phyloP scores from a whole-genome alignment of 2,113 vertebrate genomes.

The Arvicanthis niloticus region DNA sequence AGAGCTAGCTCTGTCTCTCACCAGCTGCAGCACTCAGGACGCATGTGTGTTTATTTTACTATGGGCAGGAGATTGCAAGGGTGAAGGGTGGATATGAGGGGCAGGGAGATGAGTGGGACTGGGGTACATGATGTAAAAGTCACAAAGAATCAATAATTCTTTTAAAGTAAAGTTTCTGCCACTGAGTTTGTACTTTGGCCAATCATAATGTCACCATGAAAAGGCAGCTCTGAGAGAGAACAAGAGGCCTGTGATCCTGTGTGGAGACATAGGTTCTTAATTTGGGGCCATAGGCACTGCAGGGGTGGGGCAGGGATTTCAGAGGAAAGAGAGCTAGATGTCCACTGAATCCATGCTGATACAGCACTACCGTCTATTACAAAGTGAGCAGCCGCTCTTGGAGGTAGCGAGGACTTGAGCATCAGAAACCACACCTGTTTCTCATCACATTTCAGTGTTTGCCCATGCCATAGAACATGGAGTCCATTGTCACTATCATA shows the following conservation, averaged over 20 bases:
- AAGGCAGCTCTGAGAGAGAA: neutral
- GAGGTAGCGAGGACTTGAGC: neutral
- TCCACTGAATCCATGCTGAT: neutral
- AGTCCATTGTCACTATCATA: neutral
- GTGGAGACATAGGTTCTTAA: neutral
- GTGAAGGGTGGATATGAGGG: too few species aligned
- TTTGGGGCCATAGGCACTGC: neutral
- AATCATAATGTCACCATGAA: neutral
- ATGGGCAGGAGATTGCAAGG: too few species aligned
- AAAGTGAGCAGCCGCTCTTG: neutral
- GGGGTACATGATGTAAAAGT: too few species aligned
- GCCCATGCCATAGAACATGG: neutral
- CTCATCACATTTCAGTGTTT: neutral
- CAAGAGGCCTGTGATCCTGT: accelerated
- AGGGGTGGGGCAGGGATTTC: neutral
- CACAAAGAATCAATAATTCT: too few species aligned
- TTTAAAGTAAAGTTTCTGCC: neutral
- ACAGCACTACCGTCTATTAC: neutral
- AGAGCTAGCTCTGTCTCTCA: too few species aligned
- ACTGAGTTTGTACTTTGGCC: neutral
- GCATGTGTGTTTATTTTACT: too few species aligned
- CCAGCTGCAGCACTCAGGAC: too few species aligned
- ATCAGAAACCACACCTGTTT: neutral
- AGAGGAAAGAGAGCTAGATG: neutral
- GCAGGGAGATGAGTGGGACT: too few species aligned